Conservation (phyloP, 2,113 vertebrate species). For the Speoplatyrhinus poulsoni region DNA sequence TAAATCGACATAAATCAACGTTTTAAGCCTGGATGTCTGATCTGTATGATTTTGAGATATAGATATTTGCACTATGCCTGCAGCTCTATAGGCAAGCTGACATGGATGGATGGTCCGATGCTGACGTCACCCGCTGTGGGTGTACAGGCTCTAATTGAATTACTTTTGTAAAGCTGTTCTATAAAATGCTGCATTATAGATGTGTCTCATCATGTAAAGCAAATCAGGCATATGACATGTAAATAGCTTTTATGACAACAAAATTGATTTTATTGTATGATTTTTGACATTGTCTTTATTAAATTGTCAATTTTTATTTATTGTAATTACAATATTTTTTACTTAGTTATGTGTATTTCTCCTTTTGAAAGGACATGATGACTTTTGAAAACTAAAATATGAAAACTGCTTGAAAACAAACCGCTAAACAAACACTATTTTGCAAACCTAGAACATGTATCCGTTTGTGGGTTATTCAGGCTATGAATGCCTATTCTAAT, state of each 20-base stretch:
- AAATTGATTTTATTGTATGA: constrained; percentile 4
- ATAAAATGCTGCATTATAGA: constrained; percentile 33
- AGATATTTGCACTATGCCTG: constrained; percentile 14
- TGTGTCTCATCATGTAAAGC: constrained; percentile 19
- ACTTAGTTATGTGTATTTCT: background rate
- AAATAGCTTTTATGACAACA: background rate
- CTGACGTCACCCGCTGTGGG: constrained; percentile 8
- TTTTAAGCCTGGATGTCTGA: constrained; percentile 16
- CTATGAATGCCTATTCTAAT: constrained; percentile 12
- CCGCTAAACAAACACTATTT: too few species aligned
- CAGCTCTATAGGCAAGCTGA: constrained; percentile 12
- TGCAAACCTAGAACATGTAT: too few species aligned
- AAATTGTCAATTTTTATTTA: background rate
- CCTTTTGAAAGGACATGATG: constrained; percentile 7
- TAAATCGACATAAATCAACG: background rate
- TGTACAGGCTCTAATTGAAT: constrained; percentile 23
- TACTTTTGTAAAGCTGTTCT: constrained; percentile 22
- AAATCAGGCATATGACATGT: constrained; percentile 15
- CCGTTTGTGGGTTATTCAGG: background rate
- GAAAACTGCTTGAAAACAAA: constrained; percentile 15
- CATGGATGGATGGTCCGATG: constrained; percentile 24
- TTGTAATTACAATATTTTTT: constrained; percentile 6
- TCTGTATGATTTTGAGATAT: background rate
- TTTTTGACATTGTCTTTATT: constrained; percentile 15
- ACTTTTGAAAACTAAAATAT: constrained; percentile 21